A percentile compares a stretch with the other conserved stretches of the same genome.
phyloP scores from a whole-genome alignment of 2,113 vertebrate species.

The Cryptotis parvus region DNA sequence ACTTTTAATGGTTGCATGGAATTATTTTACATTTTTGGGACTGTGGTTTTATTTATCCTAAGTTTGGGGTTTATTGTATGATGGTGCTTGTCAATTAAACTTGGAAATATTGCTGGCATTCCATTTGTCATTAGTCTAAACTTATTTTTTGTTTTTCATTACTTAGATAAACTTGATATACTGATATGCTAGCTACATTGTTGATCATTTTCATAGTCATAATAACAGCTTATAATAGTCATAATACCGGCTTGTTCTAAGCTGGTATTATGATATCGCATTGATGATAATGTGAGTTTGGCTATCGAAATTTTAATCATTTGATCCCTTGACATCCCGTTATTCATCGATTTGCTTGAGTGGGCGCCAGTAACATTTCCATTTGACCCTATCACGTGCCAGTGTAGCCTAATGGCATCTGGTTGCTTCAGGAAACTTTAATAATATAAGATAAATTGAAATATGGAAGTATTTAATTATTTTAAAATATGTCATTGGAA shows the following conservation, averaged over 20 bases:
- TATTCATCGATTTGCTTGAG: too few relatives aligned
- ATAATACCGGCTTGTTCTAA: too few relatives aligned
- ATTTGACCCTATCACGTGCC: too few relatives aligned
- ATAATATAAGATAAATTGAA: constrained; percentile 62
- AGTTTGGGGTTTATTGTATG: background rate
- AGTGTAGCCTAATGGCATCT: too few relatives aligned
- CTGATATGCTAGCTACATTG: constrained; percentile 35
- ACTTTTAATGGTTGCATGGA: constrained; percentile 52
- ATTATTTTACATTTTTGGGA: constrained; percentile 11
- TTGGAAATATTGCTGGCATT: constrained; percentile 3
- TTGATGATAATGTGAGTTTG: too few relatives aligned
- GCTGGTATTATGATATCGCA: too few relatives aligned
- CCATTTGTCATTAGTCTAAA: background rate
- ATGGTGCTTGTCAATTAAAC: background rate
- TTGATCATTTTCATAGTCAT: constrained; percentile 52
- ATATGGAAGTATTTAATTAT: constrained; percentile 36
- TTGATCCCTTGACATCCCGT: too few relatives aligned
- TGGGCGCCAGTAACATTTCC: too few relatives aligned
- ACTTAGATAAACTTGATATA: constrained; percentile 49
- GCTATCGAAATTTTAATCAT: too few relatives aligned
- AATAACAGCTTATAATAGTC: constrained; percentile 52
- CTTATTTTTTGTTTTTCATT: background rate
- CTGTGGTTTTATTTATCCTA: background rate
- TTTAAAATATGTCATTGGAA: constrained; percentile 32
- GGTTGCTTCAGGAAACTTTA: too few relatives aligned